Conservation (phyloP, 2,797 vertebrate species). For the Poecilia gillii region DNA sequence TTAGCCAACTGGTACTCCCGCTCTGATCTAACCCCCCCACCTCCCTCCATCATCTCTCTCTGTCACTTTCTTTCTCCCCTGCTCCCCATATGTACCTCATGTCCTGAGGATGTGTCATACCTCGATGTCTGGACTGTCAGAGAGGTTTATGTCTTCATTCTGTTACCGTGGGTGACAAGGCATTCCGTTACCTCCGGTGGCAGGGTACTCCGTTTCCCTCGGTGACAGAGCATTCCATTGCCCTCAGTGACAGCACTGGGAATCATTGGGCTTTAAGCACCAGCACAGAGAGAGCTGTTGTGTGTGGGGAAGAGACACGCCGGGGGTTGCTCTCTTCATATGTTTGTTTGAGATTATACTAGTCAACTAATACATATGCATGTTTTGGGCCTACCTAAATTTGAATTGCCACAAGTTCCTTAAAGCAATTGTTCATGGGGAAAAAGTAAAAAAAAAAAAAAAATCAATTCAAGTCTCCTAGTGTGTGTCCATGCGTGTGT, state of each 20-base stretch:
- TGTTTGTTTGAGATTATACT: conserved; percentile 33
- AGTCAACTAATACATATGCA: conserved; percentile 3
- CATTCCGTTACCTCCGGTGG: conserved; percentile 44
- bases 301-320: conserved; percentile 39
- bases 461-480: conserved; percentile 34
- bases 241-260: conserved; percentile 59
- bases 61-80: conserved; percentile 31
- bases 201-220: conserved; percentile 41
- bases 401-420: conserved; percentile 13
- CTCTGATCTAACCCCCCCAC: conserved; percentile 47
- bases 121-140: conserved; percentile 62
- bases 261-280: conserved; percentile 50
- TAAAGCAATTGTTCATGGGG: background rate
- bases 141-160: conserved; percentile 61
- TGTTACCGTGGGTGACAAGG: conserved; percentile 57
- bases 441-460: background rate
- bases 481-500: conserved; percentile 4
- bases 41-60: background rate
- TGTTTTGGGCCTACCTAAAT: conserved; percentile 22
- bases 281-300: conserved; percentile 38
- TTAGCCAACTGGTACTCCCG: conserved; percentile 68
- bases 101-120: conserved; percentile 60
- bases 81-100: conserved; percentile 55
- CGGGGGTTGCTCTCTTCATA: conserved; percentile 37
- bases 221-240: conserved; percentile 54